These are phyloP conservation scores for Elephas maximus DNA, from an alignment of 2,113 vertebrate genomes.

Conservation along the genomic window DNA sequence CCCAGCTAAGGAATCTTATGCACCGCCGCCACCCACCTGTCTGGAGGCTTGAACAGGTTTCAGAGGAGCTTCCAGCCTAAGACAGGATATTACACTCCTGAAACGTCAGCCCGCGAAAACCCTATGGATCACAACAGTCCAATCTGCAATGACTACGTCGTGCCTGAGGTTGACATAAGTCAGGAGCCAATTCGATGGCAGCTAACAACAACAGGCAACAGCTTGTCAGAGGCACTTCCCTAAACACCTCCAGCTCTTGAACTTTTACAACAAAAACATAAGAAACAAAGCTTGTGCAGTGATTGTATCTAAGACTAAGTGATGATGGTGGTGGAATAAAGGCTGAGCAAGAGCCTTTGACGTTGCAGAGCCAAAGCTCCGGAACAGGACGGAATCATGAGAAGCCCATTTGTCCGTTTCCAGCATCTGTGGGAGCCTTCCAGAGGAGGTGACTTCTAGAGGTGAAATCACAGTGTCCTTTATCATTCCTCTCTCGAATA, in stretches of 20 bases:
- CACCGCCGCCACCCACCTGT: too few species aligned
- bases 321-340: too few species aligned
- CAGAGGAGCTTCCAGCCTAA: neutral
- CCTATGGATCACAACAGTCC: neutral
- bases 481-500: accelerated
- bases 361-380: accelerated
- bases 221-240: neutral
- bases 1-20: neutral
- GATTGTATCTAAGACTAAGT: neutral
- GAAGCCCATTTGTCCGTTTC: neutral
- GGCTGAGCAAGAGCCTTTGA: neutral
- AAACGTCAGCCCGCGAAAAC: neutral
- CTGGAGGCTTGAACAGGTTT: neutral
- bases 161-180: neutral
- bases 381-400: neutral
- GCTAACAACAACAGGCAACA: neutral
- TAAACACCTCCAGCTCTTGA: neutral
- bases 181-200: neutral
- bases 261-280: neutral
- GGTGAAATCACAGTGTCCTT: neutral
- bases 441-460: neutral
- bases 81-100: neutral
- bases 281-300: accelerated
- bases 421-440: neutral
- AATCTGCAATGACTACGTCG: neutral